Evolutionary conservation across 2,113 vertebrate species (phyloP).

Genomic region (Enhydra lutris): DNA sequence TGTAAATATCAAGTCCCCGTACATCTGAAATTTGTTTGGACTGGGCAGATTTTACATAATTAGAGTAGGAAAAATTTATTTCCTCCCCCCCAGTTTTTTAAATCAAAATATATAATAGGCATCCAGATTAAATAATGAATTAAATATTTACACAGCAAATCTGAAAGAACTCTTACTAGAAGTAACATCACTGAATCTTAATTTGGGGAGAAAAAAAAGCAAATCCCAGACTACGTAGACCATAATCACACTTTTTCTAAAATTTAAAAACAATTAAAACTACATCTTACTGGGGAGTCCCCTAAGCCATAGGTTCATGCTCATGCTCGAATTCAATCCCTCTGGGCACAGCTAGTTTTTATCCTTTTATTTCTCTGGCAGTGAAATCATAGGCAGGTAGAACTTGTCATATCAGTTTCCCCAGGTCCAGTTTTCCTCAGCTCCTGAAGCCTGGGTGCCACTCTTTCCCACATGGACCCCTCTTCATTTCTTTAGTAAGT

Average conservation of each 20-base stretch:
- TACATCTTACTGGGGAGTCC: not conserved
- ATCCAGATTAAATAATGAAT: not conserved
- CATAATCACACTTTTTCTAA: not conserved
- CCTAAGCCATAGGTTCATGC: not conserved
- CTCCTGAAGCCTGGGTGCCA: too few relatives aligned
- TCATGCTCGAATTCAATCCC: not conserved
- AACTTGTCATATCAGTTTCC: not conserved
- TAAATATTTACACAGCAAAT: not conserved
- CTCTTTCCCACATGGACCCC: not conserved
- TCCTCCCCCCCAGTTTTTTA: not conserved
- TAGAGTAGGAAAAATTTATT: not conserved
- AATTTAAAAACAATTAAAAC: conserved; percentile 2
- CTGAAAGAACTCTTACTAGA: not conserved
- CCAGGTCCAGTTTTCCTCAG: not conserved
- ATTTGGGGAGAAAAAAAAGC: not conserved
- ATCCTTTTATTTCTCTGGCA: not conserved
- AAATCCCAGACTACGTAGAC: not conserved
- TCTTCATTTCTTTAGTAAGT: not conserved
- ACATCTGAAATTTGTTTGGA: not conserved
- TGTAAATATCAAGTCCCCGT: not conserved
- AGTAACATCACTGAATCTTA: not conserved
- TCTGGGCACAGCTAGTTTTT: not conserved
- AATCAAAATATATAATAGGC: not conserved
- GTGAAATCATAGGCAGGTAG: not conserved
- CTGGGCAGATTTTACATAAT: not conserved